A percentile compares a stretch with the other conserved stretches of the same genome.
Conservation (phyloP, 2,888 invertebrate species). For the Eumacrocentrus americanus region DNA sequence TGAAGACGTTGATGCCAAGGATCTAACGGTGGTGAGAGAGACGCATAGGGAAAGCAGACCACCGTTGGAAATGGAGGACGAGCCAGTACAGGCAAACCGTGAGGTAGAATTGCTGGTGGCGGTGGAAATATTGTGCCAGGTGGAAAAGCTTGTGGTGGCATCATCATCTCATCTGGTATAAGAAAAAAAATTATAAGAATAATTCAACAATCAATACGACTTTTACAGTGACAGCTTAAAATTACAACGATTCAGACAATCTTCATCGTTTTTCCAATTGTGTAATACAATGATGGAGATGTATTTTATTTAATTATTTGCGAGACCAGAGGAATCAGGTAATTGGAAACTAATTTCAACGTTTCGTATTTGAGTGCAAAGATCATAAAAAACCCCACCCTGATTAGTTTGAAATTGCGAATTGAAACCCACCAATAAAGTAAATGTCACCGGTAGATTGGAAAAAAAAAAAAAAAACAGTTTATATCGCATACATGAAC, state of each 20-base stretch:
- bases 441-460: constrained; percentile 24
- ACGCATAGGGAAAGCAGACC: constrained; percentile 93
- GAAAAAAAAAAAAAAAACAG: constrained; percentile 9
- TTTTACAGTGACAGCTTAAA: too few species aligned
- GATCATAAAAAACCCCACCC: constrained; percentile 26
- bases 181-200: constrained; percentile 39
- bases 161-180: constrained; percentile 67
- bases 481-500: constrained; percentile 42
- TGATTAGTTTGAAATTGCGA: constrained; percentile 24
- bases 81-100: constrained; percentile 64
- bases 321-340: constrained; percentile 15
- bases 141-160: constrained; percentile 62
- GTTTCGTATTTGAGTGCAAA: constrained; percentile 10
- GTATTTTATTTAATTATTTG: neutral
- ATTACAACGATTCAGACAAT: too few species aligned
- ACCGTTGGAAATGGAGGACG: constrained; percentile 70
- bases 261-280: neutral
- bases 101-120: constrained; percentile 62
- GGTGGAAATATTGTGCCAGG: constrained; percentile 66
- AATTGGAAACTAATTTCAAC: too few species aligned
- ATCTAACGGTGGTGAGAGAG: constrained; percentile 70
- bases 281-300: neutral
- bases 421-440: constrained; percentile 19
- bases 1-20: constrained; percentile 46
- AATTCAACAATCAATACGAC: constrained; percentile 46